Evolutionary conservation across 1,140 invertebrate species (phyloP).

Genomic region (Euwallacea similis): DNA sequence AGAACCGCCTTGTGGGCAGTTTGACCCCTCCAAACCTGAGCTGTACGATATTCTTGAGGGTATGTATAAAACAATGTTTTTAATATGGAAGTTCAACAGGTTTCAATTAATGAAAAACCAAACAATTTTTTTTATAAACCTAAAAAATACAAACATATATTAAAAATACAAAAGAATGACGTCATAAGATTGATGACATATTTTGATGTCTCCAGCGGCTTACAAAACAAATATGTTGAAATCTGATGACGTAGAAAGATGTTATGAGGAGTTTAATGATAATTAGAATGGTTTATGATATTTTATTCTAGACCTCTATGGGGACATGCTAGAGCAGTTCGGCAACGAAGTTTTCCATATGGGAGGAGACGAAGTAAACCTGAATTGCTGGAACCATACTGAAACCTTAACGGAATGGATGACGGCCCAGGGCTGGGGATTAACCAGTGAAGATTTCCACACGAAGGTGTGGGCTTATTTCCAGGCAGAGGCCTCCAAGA

Average conservation of each 20-base stretch:
- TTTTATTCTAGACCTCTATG: constrained; percentile 55
- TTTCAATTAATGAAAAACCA: no score
- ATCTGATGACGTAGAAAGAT: no score
- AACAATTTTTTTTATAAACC: no score
- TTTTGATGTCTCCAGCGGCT: no score
- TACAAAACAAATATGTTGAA: no score
- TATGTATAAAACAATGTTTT: background rate
- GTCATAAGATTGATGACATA: no score
- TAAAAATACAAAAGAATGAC: no score
- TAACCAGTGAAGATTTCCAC: constrained; percentile 64
- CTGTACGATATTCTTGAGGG: constrained; percentile 70
- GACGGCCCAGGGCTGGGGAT: constrained; percentile 57
- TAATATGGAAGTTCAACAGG: no score
- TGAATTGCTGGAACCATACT: constrained; percentile 68
- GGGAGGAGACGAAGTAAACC: constrained; percentile 79
- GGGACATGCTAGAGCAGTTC: constrained; percentile 63
- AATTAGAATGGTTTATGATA: background rate
- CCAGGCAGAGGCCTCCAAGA: constrained; percentile 54
- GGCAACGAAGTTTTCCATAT: constrained; percentile 73
- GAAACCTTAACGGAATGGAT: constrained; percentile 68
- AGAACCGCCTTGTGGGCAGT: constrained; percentile 81
- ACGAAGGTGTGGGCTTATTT: constrained; percentile 64
- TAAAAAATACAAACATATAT: no score
- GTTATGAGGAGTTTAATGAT: background rate
- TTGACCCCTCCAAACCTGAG: constrained; percentile 77